Evolutionary conservation across 1,140 invertebrate species (phyloP).

Genomic region (Halotydeus destructor): DNA sequence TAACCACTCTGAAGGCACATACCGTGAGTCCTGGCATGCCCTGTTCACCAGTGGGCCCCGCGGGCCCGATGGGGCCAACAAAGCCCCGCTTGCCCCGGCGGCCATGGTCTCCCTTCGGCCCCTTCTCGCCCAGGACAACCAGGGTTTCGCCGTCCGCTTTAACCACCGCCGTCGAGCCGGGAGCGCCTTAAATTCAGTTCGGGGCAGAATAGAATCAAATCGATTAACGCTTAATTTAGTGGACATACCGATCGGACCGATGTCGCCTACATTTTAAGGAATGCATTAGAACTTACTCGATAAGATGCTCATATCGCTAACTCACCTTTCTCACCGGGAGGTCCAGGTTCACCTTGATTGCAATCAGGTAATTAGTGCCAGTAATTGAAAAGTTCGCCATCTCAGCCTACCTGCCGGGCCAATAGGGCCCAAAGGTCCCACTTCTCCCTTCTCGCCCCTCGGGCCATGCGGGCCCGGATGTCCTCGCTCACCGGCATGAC

Average conservation of each 20-base stretch:
- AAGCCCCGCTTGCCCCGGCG: constrained; percentile 9
- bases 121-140: too few species aligned
- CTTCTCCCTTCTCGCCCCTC: constrained; percentile 15
- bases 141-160: constrained; percentile 6
- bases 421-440: constrained; percentile 12
- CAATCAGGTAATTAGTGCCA: constrained; percentile 11
- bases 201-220: too few species aligned
- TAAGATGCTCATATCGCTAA: constrained; percentile 5
- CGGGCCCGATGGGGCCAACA: neutral
- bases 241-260: too few species aligned
- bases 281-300: neutral
- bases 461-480: too few species aligned
- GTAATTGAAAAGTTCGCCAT: constrained; percentile 12
- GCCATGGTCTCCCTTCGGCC: constrained; percentile 16
- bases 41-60: neutral
- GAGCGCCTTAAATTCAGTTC: too few species aligned
- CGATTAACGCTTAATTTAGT: too few species aligned
- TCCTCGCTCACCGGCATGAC: too few species aligned
- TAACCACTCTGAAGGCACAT: too few species aligned
- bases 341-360: constrained; percentile 9
- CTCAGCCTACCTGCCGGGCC: constrained; percentile 10
- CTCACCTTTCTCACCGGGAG: constrained; percentile 13
- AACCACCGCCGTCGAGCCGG: too few species aligned
- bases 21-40: constrained; percentile 6
- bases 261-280: neutral